Evolutionary conservation across 1,140 invertebrate genomes (phyloP).

Genomic region (Drosophila leontia): DNA sequence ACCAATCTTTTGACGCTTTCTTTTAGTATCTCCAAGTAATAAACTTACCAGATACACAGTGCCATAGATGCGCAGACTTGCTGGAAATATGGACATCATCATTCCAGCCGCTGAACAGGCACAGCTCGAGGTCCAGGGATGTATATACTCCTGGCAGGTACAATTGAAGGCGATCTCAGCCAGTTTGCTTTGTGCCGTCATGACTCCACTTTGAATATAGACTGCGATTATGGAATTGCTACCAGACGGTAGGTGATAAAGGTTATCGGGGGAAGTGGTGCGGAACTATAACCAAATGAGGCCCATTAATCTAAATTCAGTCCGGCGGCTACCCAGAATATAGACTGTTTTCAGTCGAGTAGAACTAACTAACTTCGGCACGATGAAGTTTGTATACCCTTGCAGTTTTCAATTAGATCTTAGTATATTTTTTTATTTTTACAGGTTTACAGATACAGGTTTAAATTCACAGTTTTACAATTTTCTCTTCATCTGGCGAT

Average conservation of each 20-base stretch:
- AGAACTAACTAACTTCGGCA: too few relatives aligned
- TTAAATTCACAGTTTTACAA: too few relatives aligned
- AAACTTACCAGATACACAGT: conserved; percentile 90
- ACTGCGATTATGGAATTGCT: conserved; percentile 25
- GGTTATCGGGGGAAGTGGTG: conserved; percentile 9
- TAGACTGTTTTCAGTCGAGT: neutral
- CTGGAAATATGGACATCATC: conserved; percentile 87
- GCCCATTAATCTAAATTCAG: neutral
- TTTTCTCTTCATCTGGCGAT: too few relatives aligned
- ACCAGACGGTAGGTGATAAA: conserved; percentile 18
- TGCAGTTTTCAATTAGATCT: too few relatives aligned
- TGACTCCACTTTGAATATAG: conserved; percentile 54
- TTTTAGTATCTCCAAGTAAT: neutral
- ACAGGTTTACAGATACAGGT: too few relatives aligned
- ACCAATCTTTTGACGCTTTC: neutral
- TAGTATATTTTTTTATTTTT: too few relatives aligned
- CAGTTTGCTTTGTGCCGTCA: conserved; percentile 88
- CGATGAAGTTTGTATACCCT: too few relatives aligned
- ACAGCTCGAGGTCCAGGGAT: conserved; percentile 92
- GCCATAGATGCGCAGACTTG: conserved; percentile 90
- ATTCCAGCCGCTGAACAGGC: conserved; percentile 87
- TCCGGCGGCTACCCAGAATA: neutral
- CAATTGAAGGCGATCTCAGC: conserved; percentile 58
- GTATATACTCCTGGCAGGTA: conserved; percentile 89
- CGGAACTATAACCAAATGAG: neutral